phyloP scores from a whole-genome alignment of 2,113 vertebrate species.

The Larimichthys crocea region DNA sequence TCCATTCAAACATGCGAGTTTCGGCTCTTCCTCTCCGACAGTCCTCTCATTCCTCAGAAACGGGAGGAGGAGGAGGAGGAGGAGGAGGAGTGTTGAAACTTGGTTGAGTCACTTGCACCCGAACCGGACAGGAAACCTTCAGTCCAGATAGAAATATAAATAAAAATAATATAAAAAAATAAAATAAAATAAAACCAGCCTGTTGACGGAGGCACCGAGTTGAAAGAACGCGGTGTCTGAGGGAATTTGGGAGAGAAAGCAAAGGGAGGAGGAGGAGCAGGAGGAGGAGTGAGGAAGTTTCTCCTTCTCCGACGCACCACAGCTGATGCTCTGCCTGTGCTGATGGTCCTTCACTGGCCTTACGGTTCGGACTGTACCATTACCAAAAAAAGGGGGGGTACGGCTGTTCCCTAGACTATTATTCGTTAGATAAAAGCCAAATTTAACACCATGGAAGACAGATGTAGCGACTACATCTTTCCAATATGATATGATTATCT shows the following conservation, averaged over 20 bases:
- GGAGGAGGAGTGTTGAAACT: constrained; percentile 34
- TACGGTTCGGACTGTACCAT: constrained; percentile 77
- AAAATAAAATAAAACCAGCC: background rate
- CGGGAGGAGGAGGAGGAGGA: background rate
- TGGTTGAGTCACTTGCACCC: constrained; percentile 63
- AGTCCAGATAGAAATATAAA: background rate
- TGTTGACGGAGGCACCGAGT: background rate
- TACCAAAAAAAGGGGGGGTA: background rate
- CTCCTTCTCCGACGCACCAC: constrained; percentile 53
- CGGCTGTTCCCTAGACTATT: accelerated
- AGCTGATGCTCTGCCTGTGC: constrained; percentile 77
- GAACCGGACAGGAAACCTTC: constrained; percentile 31
- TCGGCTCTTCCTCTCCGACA: constrained; percentile 59
- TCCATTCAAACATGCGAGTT: constrained; percentile 75
- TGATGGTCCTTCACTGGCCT: constrained; percentile 47
- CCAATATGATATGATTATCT: accelerated
- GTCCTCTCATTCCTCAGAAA: constrained; percentile 81
- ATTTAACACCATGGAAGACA: background rate
- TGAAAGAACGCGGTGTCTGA: background rate
- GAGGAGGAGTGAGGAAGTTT: constrained; percentile 49
- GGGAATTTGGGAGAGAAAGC: constrained; percentile 14
- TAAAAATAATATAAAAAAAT: background rate
- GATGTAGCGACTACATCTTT: accelerated
- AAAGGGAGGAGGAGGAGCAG: constrained; percentile 13
- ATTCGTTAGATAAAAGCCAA: background rate